phyloP scores from a whole-genome alignment of 1,140 invertebrate genomes.

The Ostrea edulis region DNA sequence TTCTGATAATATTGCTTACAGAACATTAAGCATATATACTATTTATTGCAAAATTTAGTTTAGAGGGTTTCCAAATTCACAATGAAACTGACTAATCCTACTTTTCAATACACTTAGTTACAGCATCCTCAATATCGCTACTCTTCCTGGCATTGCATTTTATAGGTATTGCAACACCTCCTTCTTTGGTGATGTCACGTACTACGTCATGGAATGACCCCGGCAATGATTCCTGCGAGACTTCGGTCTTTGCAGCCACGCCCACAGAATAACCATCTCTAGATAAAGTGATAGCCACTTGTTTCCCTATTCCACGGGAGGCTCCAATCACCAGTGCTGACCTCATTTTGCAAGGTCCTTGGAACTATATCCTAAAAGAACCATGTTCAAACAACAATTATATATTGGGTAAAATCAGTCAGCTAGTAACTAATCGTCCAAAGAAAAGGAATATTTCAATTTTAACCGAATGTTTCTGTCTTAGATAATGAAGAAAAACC shows the following conservation, averaged over 20 bases:
- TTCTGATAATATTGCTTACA: too few relatives aligned
- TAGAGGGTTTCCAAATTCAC: too few relatives aligned
- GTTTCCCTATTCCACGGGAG: slow-evolving; percentile 69
- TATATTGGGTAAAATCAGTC: neutral
- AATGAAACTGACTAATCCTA: neutral
- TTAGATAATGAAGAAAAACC: neutral
- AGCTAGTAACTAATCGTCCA: neutral
- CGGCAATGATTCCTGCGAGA: slow-evolving; percentile 55
- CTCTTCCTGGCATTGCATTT: slow-evolving; percentile 67
- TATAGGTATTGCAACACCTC: slow-evolving; percentile 62
- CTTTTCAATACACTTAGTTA: slow-evolving; percentile 58
- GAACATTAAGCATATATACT: too few relatives aligned
- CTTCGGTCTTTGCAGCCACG: slow-evolving; percentile 68
- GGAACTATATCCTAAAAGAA: neutral
- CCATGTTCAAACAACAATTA: neutral
- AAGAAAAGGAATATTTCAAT: neutral
- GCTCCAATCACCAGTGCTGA: slow-evolving; percentile 69
- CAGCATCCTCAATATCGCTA: slow-evolving; percentile 58
- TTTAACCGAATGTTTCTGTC: neutral
- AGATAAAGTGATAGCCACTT: slow-evolving; percentile 66
- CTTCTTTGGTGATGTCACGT: slow-evolving; percentile 63
- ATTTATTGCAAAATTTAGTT: too few relatives aligned
- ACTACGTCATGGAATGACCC: slow-evolving; percentile 66
- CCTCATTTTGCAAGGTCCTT: slow-evolving; percentile 49
- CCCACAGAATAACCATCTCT: slow-evolving; percentile 67